phyloP scores from a whole-genome alignment of 2,113 vertebrate genomes.

The Cyrtonyx montezumae region DNA sequence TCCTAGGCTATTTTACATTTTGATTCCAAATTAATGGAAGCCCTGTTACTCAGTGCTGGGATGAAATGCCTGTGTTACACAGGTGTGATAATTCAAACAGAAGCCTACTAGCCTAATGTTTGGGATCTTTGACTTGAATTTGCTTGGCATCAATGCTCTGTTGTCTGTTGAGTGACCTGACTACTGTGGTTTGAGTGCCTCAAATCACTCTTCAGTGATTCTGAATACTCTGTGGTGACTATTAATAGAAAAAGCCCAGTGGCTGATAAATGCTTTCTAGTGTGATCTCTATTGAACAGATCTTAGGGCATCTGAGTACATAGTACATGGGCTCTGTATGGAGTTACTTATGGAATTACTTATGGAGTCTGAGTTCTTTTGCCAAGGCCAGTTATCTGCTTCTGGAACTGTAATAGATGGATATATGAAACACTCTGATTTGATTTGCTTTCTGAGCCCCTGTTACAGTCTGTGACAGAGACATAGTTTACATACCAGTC shows the following conservation, averaged over 20 bases:
- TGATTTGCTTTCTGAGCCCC: not conserved
- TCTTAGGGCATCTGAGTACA: not conserved
- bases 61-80: not conserved
- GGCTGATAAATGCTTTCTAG: not conserved
- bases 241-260: not conserved
- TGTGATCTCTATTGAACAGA: not conserved
- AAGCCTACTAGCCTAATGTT: not conserved
- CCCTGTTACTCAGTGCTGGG: not conserved
- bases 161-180: not conserved
- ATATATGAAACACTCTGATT: not conserved
- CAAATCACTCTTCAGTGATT: not conserved
- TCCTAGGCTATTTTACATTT: not conserved
- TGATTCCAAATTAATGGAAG: rapidly evolving
- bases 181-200: not conserved
- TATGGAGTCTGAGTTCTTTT: not conserved
- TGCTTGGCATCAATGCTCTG: not conserved
- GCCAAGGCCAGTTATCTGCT: not conserved
- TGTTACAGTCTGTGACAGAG: not conserved
- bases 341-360: no score
- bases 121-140: not conserved
- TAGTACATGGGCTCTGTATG: not conserved
- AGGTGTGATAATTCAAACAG: not conserved
- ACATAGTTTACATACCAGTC: rapidly evolving
- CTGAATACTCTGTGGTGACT: not conserved
- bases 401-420: not conserved